Evolutionary conservation across 2,113 vertebrate species (phyloP).

Genomic region (Pyrgilauda ruficollis): DNA sequence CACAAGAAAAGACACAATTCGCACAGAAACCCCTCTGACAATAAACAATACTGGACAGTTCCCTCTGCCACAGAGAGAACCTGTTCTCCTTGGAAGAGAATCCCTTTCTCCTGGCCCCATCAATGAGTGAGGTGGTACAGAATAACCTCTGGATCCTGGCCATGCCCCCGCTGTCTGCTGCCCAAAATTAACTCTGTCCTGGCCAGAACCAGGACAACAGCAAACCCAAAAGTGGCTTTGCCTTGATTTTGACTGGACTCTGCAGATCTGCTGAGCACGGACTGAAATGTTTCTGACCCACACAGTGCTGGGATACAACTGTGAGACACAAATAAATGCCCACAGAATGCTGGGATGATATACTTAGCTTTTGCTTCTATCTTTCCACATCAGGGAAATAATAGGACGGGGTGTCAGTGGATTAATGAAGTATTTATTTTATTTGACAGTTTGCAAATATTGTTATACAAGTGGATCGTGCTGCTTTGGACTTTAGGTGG

Average conservation of each 20-base stretch:
- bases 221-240: background rate
- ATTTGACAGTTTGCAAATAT: conserved; percentile 40
- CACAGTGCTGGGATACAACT: background rate
- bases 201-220: background rate
- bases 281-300: conserved; percentile 11
- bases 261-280: background rate
- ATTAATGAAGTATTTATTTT: conserved; percentile 66
- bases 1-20: background rate
- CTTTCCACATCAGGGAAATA: conserved; percentile 51
- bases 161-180: background rate
- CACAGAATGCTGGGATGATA: conserved; percentile 23
- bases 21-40: background rate
- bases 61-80: background rate
- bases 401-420: conserved; percentile 31
- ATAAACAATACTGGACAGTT: background rate
- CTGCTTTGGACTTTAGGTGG: background rate
- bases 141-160: background rate
- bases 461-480: background rate
- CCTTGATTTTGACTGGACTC: background rate
- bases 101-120: background rate
- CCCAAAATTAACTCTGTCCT: background rate
- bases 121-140: background rate
- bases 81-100: background rate
- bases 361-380: conserved; percentile 18
- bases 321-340: conserved; percentile 30